phyloP scores from a whole-genome alignment of 2,113 vertebrate species.

The Colius striatus region DNA sequence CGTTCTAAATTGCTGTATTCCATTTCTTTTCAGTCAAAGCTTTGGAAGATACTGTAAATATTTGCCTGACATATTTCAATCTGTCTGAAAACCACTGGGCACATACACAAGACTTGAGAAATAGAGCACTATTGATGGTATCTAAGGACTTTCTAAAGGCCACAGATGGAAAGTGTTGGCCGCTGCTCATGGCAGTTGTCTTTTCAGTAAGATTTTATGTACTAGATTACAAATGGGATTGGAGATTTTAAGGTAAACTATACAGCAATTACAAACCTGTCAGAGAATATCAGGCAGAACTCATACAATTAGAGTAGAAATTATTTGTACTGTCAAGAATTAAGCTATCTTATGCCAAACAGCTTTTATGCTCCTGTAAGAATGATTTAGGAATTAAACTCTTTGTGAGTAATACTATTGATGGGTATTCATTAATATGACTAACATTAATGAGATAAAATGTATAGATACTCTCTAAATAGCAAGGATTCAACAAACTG shows the following conservation, averaged over 20 bases:
- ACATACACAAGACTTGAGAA: background rate
- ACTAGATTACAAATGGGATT: background rate
- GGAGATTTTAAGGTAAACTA: background rate
- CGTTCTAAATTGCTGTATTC: too few species aligned
- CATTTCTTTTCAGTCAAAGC: background rate
- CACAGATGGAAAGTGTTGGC: background rate
- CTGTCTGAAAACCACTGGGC: background rate
- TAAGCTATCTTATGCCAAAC: background rate
- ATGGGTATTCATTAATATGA: background rate
- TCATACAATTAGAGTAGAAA: background rate
- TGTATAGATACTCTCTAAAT: background rate
- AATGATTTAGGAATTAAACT: background rate
- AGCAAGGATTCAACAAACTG: background rate
- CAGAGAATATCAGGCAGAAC: background rate
- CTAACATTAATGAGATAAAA: background rate
- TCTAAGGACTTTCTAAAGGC: background rate
- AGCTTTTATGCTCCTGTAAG: background rate
- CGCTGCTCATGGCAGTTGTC: background rate
- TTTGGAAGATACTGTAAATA: background rate
- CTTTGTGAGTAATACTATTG: background rate
- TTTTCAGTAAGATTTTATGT: background rate
- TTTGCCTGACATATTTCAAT: background rate
- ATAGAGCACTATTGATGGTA: background rate
- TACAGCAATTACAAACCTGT: background rate
- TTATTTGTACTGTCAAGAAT: background rate